Conservation (phyloP, 2,888 invertebrate species). For the Drosophila pseudotakahashii region DNA sequence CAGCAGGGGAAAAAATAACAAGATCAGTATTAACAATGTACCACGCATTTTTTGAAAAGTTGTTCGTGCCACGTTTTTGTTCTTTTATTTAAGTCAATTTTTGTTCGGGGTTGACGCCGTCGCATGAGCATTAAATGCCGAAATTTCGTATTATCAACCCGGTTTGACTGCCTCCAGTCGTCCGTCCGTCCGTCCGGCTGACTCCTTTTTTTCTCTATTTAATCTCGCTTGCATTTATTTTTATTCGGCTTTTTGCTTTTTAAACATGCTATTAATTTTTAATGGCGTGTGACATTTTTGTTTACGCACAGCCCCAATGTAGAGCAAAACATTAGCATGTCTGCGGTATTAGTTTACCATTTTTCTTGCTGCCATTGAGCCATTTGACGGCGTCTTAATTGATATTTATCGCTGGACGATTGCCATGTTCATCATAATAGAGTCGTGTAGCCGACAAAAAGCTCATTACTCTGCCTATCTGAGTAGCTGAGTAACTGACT, state of each 20-base stretch:
- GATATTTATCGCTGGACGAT: conserved; percentile 61
- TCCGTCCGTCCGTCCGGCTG: too few species aligned
- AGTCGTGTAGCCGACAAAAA: conserved; percentile 49
- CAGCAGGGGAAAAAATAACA: conserved; percentile 27
- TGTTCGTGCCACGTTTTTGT: conserved; percentile 49
- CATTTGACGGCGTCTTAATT: conserved; percentile 60
- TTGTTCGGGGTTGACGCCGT: conserved; percentile 28
- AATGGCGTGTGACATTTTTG: conserved; percentile 70
- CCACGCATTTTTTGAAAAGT: conserved; percentile 70
- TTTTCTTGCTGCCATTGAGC: conserved; percentile 59
- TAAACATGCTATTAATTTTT: conserved; percentile 67
- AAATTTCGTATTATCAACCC: conserved; percentile 58
- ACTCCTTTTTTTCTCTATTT: conserved; percentile 49
- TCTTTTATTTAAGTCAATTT: conserved; percentile 44
- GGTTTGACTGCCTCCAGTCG: conserved; percentile 57
- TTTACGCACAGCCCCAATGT: conserved; percentile 61
- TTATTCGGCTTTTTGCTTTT: conserved; percentile 10
- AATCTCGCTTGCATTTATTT: conserved; percentile 15
- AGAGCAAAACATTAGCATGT: conserved; percentile 66
- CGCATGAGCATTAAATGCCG: conserved; percentile 50
- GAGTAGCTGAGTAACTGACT: too few species aligned
- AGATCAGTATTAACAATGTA: conserved; percentile 41
- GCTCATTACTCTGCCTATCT: conserved; percentile 24
- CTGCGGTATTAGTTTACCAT: conserved; percentile 58
- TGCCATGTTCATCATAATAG: conserved; percentile 45